Evolutionary conservation across 2,113 vertebrate genomes (phyloP).

Genomic region (Lepus americanus): DNA sequence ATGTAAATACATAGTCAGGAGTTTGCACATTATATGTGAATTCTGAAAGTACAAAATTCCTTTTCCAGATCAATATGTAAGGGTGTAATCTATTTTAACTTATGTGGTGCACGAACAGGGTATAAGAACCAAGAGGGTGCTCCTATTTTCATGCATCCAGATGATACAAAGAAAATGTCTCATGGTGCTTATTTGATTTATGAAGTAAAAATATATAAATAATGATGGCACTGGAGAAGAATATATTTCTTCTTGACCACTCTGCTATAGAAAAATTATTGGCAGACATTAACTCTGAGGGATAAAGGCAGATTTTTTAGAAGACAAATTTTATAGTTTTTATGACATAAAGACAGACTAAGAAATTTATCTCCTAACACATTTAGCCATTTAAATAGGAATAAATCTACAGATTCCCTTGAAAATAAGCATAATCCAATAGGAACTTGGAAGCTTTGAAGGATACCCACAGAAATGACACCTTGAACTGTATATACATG

Average conservation of each 20-base stretch:
- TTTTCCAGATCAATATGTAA: not conserved
- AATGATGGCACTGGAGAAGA: not conserved
- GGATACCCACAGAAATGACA: not conserved
- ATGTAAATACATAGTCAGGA: not conserved
- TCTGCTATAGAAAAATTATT: not conserved
- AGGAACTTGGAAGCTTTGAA: not conserved
- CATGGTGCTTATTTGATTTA: not conserved
- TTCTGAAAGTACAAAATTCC: not conserved
- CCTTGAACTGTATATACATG: not conserved
- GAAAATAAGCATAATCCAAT: not conserved
- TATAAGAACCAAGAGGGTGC: not conserved
- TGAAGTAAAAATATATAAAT: not conserved
- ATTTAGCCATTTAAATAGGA: not conserved
- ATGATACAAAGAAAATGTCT: not conserved
- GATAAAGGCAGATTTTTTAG: not conserved
- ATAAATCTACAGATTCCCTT: not conserved
- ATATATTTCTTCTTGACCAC: not conserved
- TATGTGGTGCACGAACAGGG: not conserved
- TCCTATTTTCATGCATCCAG: not conserved
- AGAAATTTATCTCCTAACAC: not conserved
- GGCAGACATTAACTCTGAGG: not conserved
- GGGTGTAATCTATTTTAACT: not conserved
- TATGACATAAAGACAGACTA: not conserved
- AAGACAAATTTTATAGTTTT: slow-evolving; percentile 11
- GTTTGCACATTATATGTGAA: not conserved